Conservation (phyloP, 2,888 invertebrate genomes). For the Mactromeris polynyma region DNA sequence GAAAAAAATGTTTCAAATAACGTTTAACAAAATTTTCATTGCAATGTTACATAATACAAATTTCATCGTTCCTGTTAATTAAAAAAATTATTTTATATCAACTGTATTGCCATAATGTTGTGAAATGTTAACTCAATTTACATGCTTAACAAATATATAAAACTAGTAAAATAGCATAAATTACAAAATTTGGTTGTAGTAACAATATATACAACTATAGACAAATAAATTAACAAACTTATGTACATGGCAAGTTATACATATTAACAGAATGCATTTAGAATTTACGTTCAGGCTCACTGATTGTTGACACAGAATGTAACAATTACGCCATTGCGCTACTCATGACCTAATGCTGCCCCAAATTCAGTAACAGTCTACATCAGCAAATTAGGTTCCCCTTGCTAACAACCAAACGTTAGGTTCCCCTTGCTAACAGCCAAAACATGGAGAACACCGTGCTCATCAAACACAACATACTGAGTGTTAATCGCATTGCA, state of each 20-base stretch:
- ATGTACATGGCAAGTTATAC: conserved; percentile 23
- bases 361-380: no score
- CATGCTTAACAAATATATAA: not conserved
- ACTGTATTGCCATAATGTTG: not conserved
- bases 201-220: not conserved
- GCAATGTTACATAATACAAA: not conserved
- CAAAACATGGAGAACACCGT: no score
- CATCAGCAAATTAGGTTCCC: no score
- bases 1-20: not conserved
- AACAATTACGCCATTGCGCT: no score
- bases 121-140: not conserved
- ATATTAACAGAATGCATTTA: not conserved
- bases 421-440: no score
- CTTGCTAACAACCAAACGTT: no score
- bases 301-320: no score
- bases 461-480: no score
- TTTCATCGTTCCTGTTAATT: no score
- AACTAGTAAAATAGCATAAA: not conserved
- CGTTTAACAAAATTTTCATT: not conserved
- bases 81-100: not conserved
- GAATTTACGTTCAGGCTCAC: no score
- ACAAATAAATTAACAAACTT: conserved; percentile 14
- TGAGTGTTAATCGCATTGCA: no score
- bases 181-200: not conserved
- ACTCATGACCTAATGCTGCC: no score